A percentile compares a stretch with the other conserved stretches of the same genome.
phyloP scores from a whole-genome alignment of 2,797 vertebrate species.

The Setipinna tenuifilis region DNA sequence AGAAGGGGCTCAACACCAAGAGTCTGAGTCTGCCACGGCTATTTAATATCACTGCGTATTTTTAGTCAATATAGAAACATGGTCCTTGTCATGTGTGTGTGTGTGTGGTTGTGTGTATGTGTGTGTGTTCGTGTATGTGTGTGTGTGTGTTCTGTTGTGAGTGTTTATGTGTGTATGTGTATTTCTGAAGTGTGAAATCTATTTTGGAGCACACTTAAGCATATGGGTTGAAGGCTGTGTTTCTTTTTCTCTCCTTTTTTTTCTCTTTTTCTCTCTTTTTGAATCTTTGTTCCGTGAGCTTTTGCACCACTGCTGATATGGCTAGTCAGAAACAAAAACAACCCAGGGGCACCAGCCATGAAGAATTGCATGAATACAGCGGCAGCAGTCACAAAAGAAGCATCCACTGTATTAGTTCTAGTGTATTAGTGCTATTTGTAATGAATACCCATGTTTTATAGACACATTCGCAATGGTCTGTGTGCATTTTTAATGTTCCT shows the following conservation, averaged over 20 bases:
- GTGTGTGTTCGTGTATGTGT: not conserved
- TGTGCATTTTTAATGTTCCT: not conserved
- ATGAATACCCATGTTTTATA: not conserved
- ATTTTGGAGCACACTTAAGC: not conserved
- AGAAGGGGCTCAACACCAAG: not conserved
- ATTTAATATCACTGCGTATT: not conserved
- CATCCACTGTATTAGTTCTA: conserved; percentile 7
- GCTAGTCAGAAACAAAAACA: conserved; percentile 2
- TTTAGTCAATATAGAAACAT: not conserved
- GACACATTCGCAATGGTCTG: conserved; percentile 2
- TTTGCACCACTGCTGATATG: not conserved
- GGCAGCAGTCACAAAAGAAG: conserved; percentile 6
- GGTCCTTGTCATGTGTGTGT: not conserved
- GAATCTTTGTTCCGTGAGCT: not conserved
- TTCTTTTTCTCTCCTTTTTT: not conserved
- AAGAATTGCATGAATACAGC: conserved; percentile 4
- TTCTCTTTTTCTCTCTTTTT: not conserved
- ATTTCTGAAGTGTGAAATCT: not conserved
- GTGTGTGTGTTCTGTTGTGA: not conserved
- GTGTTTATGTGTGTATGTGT: not conserved
- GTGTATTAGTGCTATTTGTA: conserved; percentile 15
- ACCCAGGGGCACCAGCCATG: conserved; percentile 2
- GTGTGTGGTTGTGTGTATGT: not conserved
- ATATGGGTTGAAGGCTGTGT: not conserved
- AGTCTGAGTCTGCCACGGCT: not conserved